phyloP scores from a whole-genome alignment of 2,113 vertebrate species.

The Xenopus tropicalis region UCB_Xtro_10.0 CM004448.2:104694501-104695000 shows the following conservation, averaged over 20 bases:
- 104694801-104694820: slow-evolving; percentile 80
- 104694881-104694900: slow-evolving; percentile 67
- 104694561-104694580: slow-evolving; percentile 82
- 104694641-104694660: slow-evolving; percentile 83
- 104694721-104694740: slow-evolving; percentile 79
- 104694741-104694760: slow-evolving; percentile 77
- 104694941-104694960: slow-evolving; percentile 53
- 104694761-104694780: slow-evolving; percentile 68
- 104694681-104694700: slow-evolving; percentile 86
- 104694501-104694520: slow-evolving; percentile 62
- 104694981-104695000: slow-evolving; percentile 57
- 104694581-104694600: slow-evolving; percentile 95
- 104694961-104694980: slow-evolving; percentile 52
- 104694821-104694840: slow-evolving; percentile 90
- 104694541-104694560: slow-evolving; percentile 87
- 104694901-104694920: slow-evolving; percentile 51
- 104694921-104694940: slow-evolving; percentile 53
- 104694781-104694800: slow-evolving; percentile 75
- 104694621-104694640: slow-evolving; percentile 82
- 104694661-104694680: slow-evolving; percentile 81
- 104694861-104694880: slow-evolving; percentile 68
- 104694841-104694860: slow-evolving; percentile 80
- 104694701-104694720: slow-evolving; percentile 82
- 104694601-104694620: slow-evolving; percentile 89
- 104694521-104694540: slow-evolving; percentile 76